Conservation (phyloP, 1,140 invertebrate species). For the Carposina sasakii region DNA sequence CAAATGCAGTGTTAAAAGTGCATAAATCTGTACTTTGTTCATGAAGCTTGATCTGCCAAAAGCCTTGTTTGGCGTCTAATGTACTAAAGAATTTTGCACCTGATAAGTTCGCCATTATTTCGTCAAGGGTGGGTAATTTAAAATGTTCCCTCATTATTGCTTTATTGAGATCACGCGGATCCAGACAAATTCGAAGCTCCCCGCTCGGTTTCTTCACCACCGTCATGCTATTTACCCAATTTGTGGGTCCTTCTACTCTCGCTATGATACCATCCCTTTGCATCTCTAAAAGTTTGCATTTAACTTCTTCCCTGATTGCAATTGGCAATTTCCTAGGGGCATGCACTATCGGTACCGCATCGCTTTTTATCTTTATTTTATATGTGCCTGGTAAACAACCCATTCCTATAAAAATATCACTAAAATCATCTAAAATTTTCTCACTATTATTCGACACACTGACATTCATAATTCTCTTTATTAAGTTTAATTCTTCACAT, state of each 20-base stretch:
- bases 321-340: slow-evolving; percentile 9
- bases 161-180: slow-evolving; percentile 7
- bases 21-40: not conserved
- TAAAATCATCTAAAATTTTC: slow-evolving; percentile 7
- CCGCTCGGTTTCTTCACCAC: slow-evolving; percentile 59
- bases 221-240: slow-evolving; percentile 64
- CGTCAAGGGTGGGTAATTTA: slow-evolving; percentile 4
- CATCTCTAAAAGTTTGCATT: slow-evolving; percentile 8
- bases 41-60: slow-evolving; percentile 24
- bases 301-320: slow-evolving; percentile 4
- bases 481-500: slow-evolving; percentile 10
- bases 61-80: slow-evolving; percentile 37
- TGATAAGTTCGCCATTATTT: slow-evolving; percentile 1
- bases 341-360: slow-evolving; percentile 4
- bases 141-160: slow-evolving; percentile 6
- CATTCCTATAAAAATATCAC: slow-evolving; percentile 6
- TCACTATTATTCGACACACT: not conserved
- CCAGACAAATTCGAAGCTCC: slow-evolving; percentile 27
- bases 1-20: slow-evolving; percentile 1
- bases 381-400: slow-evolving; percentile 8
- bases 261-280: slow-evolving; percentile 1
- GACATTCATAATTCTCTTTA: not conserved
- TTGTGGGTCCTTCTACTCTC: slow-evolving; percentile 38
- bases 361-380: slow-evolving; percentile 2
- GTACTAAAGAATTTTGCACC: slow-evolving; percentile 4